A percentile compares a stretch with the other conserved stretches of the same genome.
These are phyloP conservation scores for Meiosimyza decipiens DNA, from an alignment of 2,888 invertebrate genomes.

Conservation along the genomic window DNA sequence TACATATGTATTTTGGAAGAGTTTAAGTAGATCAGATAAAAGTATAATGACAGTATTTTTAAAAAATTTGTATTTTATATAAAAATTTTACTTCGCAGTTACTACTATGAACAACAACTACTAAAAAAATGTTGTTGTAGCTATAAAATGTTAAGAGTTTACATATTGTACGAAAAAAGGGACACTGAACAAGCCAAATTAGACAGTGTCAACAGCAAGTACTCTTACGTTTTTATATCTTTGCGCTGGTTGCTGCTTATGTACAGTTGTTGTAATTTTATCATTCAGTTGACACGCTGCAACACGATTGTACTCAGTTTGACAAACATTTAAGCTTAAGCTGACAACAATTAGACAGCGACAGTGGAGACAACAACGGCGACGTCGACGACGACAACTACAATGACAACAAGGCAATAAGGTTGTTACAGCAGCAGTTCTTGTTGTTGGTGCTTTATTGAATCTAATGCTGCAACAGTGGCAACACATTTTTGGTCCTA, in stretches of 20 bases:
- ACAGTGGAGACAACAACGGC: background rate
- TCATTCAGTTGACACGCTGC: conserved; percentile 33
- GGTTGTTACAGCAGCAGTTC: background rate
- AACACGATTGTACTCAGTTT: conserved; percentile 24
- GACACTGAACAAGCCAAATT: conserved; percentile 31
- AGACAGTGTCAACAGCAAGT: conserved; percentile 38
- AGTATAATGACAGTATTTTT: too few species aligned
- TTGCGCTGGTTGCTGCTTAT: conserved; percentile 11
- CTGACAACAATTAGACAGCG: conserved; percentile 41
- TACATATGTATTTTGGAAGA: too few species aligned
- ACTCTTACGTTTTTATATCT: background rate
- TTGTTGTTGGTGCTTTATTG: background rate
- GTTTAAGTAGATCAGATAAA: too few species aligned
- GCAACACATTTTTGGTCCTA: background rate
- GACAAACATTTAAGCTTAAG: conserved; percentile 42
- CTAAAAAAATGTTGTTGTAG: background rate
- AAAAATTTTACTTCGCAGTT: background rate
- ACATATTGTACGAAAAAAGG: conserved; percentile 1
- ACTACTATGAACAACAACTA: background rate
- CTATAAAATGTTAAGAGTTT: conserved; percentile 1
- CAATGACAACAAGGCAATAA: background rate
- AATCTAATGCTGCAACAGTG: background rate
- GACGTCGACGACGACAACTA: background rate
- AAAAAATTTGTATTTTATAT: conserved; percentile 20
- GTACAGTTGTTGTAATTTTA: conserved; percentile 20